Base-by-base conservation (phyloP, 1,140 invertebrate genomes). In the Cylas formicarius region DNA sequence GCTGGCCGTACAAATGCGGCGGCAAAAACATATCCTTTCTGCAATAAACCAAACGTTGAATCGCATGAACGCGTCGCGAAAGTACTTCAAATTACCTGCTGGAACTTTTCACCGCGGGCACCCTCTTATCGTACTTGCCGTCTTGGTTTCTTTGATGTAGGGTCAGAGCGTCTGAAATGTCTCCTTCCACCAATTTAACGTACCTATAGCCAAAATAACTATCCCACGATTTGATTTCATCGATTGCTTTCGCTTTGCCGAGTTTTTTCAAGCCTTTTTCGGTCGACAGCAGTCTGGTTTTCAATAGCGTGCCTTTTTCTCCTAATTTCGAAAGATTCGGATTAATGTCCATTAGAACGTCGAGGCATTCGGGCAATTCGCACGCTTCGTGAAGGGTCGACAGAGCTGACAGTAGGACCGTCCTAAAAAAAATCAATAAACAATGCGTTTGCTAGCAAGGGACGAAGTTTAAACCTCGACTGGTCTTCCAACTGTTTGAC, bases 351-450 rank as follows among this genome's bases (percentile, higher is more conserved):
- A 90, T 77, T 21, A 96, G 66, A 41, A 81, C 78, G 53, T 90
- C 82, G 20, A 95, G 66, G 65, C 85, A 90, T 57, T 87, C 84
- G 39, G 81, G 76, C 42, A 91, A 78, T 67, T 91, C 86, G 61
- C 86, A 91, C 14, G 90, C 88, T 73, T 97, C 94, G 58, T 94
- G 86, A n/a, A 97, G 69, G 31, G 85, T 82, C 43, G 80, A 77
- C 10, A 94, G 62, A 2, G 93, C 90, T 9, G 81, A 76, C 22
- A 84, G 70, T 1, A 22, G 26, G 0, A 50, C 48, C 34, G 42
- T 48, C 11, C 46, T 48, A 31, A 2, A 24, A 37, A 34, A 9
- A 13, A n/a, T n/a, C 8, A 40, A 48, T 26, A n/a, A 32, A 37
- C 16, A 29, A 31, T 4, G n/a, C 20, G 28, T 29, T 29, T 41